Percentiles rank a stretch among this genome's conserved stretches.
phyloP scores from a whole-genome alignment of 1,140 invertebrate genomes.

The Agrilus planipennis region DNA sequence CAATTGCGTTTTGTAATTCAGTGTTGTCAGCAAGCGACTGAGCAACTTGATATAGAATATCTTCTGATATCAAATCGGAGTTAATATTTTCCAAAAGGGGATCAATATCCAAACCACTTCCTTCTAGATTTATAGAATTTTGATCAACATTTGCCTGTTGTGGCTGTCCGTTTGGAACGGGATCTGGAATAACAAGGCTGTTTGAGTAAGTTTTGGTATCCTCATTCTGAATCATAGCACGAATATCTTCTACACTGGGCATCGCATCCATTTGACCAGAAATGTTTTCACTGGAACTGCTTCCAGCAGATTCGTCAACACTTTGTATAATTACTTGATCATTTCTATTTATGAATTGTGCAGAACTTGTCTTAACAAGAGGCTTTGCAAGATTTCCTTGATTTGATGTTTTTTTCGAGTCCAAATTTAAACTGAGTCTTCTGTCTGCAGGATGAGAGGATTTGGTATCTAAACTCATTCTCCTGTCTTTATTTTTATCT shows the following conservation, averaged over 20 bases:
- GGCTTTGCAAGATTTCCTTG: not conserved
- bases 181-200: slow-evolving; percentile 30
- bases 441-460: no score
- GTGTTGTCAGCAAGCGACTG: slow-evolving; percentile 48
- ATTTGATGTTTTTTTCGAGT: no score
- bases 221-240: slow-evolving; percentile 28
- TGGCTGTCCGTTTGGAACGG: slow-evolving; percentile 15
- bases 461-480: slow-evolving; percentile 11
- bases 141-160: slow-evolving; percentile 10
- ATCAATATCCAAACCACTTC: slow-evolving; percentile 28
- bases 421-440: not conserved
- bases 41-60: slow-evolving; percentile 54
- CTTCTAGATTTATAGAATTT: slow-evolving; percentile 23
- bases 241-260: slow-evolving; percentile 20
- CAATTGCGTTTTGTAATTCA: slow-evolving; percentile 54
- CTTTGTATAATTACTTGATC: slow-evolving; percentile 11
- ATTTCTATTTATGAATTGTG: slow-evolving; percentile 3
- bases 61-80: slow-evolving; percentile 48
- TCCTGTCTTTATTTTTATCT: slow-evolving; percentile 5
- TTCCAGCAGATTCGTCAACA: slow-evolving; percentile 7
- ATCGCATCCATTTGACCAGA: slow-evolving; percentile 12
- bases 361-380: not conserved
- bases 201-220: slow-evolving; percentile 26
- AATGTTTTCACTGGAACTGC: slow-evolving; percentile 12
- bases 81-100: slow-evolving; percentile 36